phyloP scores from a whole-genome alignment of 1,140 invertebrate species.

The Ceratitis capitata region DNA sequence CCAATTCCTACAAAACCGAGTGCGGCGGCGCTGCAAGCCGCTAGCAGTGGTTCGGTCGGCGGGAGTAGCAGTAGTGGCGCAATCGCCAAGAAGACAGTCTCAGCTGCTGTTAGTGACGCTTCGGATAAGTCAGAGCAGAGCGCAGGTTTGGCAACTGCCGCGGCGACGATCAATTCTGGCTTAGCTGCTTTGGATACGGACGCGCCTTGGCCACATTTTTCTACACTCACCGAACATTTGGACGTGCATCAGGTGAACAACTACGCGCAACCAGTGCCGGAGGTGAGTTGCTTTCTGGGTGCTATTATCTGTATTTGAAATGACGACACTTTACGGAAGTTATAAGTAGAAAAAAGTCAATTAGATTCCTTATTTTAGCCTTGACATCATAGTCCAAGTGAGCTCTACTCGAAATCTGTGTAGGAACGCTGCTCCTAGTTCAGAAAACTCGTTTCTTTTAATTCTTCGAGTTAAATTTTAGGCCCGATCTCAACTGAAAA shows the following conservation, averaged over 20 bases:
- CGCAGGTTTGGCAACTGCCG: background rate
- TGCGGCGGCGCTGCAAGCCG: background rate
- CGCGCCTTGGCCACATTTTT: constrained; percentile 63
- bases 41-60: background rate
- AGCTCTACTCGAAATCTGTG: too few relatives aligned
- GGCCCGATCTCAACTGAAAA: too few relatives aligned
- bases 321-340: too few relatives aligned
- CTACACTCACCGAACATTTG: constrained; percentile 59
- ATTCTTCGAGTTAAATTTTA: too few relatives aligned
- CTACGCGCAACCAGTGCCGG: constrained; percentile 57
- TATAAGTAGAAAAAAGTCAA: too few relatives aligned
- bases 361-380: too few relatives aligned
- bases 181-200: constrained; percentile 56
- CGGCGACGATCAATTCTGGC: constrained; percentile 47
- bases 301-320: too few relatives aligned
- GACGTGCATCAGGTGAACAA: constrained; percentile 63
- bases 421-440: too few relatives aligned
- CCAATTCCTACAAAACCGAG: constrained; percentile 66
- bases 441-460: too few relatives aligned
- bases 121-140: background rate
- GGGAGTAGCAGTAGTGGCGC: background rate
- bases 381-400: too few relatives aligned
- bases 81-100: background rate
- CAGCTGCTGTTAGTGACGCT: background rate
- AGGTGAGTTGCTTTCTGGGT: too few relatives aligned